Conservation (phyloP, 2,113 vertebrate species). For the Pyxicephalus adspersus region DNA sequence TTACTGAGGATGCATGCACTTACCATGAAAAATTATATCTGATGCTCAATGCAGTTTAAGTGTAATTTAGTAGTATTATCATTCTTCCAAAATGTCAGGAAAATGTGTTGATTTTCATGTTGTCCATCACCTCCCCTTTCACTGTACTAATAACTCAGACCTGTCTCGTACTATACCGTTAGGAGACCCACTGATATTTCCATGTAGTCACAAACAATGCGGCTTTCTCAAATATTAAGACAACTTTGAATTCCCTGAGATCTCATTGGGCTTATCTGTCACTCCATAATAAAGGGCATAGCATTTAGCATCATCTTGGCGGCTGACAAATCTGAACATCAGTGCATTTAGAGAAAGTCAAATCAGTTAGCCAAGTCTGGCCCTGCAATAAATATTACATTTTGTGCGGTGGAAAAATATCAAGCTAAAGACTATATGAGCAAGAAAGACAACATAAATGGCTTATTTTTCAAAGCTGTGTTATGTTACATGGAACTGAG, state of each 20-base stretch:
- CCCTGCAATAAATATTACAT: background rate
- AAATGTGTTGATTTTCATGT: too few species aligned
- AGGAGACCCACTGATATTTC: constrained; percentile 10
- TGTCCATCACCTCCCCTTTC: too few species aligned
- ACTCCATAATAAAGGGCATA: constrained; percentile 37
- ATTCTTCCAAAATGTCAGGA: too few species aligned
- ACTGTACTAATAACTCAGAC: background rate
- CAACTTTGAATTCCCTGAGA: constrained; percentile 36
- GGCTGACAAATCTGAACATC: constrained; percentile 30
- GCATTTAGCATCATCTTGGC: constrained; percentile 32
- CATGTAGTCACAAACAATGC: constrained; percentile 16
- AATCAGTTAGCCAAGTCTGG: background rate
- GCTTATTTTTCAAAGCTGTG: too few species aligned
- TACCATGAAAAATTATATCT: too few species aligned
- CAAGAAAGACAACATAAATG: background rate
- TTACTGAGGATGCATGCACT: too few species aligned
- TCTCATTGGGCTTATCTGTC: constrained; percentile 40
- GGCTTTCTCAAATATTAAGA: background rate
- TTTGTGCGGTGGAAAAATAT: constrained; percentile 2
- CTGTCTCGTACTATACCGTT: background rate
- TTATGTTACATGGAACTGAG: too few species aligned
- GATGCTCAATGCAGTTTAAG: too few species aligned
- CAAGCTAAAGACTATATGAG: background rate
- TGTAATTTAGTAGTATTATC: too few species aligned
- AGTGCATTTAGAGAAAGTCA: constrained; percentile 38